Conservation (phyloP, 1,140 invertebrate genomes). For the Artemia franciscana region DNA sequence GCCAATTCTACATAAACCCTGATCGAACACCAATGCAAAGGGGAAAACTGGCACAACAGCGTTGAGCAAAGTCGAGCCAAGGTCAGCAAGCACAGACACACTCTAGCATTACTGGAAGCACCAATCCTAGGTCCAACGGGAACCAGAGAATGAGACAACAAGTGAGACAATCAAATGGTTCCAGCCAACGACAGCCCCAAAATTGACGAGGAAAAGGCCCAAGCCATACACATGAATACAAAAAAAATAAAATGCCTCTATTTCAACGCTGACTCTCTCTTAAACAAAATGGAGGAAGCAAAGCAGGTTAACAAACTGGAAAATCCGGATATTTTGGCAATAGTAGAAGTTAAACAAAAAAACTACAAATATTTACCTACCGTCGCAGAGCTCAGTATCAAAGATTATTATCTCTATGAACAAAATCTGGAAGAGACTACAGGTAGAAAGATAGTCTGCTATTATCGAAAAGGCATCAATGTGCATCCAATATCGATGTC, state of each 20-base stretch:
- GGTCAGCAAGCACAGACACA: not conserved
- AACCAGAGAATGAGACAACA: no score
- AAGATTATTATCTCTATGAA: not conserved
- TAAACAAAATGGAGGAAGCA: slow-evolving; percentile 5
- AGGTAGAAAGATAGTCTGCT: not conserved
- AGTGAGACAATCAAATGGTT: no score
- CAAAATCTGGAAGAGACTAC: not conserved
- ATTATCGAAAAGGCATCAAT: not conserved
- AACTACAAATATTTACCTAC: slow-evolving; percentile 3
- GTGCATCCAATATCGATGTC: not conserved
- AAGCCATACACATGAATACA: slow-evolving; percentile 1
- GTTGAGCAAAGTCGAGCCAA: not conserved
- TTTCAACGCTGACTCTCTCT: slow-evolving; percentile 6
- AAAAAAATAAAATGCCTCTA: slow-evolving; percentile 3
- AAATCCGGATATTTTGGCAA: slow-evolving; percentile 4
- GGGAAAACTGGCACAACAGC: not conserved
- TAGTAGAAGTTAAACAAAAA: slow-evolving; percentile 2
- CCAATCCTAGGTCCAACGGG: not conserved
- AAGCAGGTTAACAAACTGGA: not conserved
- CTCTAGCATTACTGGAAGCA: not conserved
- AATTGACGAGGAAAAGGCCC: not conserved
- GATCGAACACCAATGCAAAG: slow-evolving; percentile 2
- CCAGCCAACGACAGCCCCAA: not conserved
- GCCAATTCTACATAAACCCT: slow-evolving; percentile 2
- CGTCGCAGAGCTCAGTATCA: not conserved